phyloP scores from a whole-genome alignment of 2,797 vertebrate genomes.

The Epinephelus awoara region DNA sequence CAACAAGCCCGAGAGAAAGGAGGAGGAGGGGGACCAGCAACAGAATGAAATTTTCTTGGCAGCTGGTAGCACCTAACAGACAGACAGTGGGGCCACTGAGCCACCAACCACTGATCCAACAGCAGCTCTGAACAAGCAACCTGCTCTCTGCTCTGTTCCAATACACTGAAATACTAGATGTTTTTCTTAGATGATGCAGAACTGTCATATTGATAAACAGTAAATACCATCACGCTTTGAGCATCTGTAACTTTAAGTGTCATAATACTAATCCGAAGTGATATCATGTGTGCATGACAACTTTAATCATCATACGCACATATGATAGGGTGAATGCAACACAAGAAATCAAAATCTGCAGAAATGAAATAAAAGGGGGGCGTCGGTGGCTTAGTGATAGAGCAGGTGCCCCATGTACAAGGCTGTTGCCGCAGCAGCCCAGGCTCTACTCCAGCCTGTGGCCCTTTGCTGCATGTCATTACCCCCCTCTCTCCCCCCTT shows the following conservation, averaged over 20 bases:
- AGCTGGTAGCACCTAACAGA: slow-evolving; percentile 48
- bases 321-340: neutral
- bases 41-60: slow-evolving; percentile 55
- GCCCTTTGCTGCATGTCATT: too few species aligned
- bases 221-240: neutral
- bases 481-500: too few species aligned
- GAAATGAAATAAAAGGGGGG: neutral
- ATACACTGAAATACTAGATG: neutral
- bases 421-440: too few species aligned
- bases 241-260: neutral
- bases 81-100: slow-evolving; percentile 41
- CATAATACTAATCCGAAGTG: neutral
- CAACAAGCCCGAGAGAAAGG: slow-evolving; percentile 70
- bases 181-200: neutral
- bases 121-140: slow-evolving; percentile 8
- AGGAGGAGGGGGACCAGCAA: neutral
- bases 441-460: too few species aligned
- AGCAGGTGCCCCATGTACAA: too few species aligned
- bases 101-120: slow-evolving; percentile 25
- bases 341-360: neutral
- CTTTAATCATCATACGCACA: neutral
- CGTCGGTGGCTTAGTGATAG: too few species aligned
- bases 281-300: neutral
- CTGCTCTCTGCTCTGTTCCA: slow-evolving; percentile 3
- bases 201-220: neutral